Evolutionary conservation across 2,797 vertebrate genomes (phyloP).

Genomic region (Falco berigora): DNA sequence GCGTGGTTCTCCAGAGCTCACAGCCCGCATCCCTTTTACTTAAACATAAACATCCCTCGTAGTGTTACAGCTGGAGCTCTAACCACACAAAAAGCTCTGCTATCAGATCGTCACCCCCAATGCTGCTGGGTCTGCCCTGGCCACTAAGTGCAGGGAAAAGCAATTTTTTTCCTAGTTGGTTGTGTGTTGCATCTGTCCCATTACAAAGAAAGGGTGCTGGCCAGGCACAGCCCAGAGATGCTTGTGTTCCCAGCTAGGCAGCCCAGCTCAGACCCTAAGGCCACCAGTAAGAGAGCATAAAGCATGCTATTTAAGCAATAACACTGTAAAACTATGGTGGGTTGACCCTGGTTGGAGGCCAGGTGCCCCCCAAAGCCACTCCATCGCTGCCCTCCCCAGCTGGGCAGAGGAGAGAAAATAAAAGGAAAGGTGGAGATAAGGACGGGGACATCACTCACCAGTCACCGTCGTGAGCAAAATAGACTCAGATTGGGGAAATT

Average conservation of each 20-base stretch:
- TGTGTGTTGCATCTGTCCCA: not conserved
- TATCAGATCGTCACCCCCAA: not conserved
- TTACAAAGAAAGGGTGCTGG: not conserved
- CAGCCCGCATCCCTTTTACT: not conserved
- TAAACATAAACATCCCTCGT: not conserved
- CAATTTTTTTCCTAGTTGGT: not conserved
- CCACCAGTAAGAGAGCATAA: not conserved
- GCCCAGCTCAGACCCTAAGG: not conserved
- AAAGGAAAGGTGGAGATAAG: too few species aligned
- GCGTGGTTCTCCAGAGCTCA: not conserved
- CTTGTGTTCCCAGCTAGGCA: not conserved
- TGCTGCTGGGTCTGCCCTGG: not conserved
- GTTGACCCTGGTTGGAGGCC: not conserved
- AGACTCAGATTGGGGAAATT: too few species aligned
- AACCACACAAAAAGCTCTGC: not conserved
- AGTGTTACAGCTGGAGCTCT: not conserved
- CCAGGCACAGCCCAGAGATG: not conserved
- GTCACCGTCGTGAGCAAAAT: too few species aligned
- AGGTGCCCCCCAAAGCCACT: not conserved
- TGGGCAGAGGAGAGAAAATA: too few species aligned
- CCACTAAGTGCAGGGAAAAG: not conserved
- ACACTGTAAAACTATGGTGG: not conserved
- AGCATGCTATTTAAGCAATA: not conserved
- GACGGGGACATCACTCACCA: too few species aligned
- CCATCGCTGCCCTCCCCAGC: not conserved